phyloP scores from a whole-genome alignment of 2,113 vertebrate genomes.

The Chamaea fasciata region DNA sequence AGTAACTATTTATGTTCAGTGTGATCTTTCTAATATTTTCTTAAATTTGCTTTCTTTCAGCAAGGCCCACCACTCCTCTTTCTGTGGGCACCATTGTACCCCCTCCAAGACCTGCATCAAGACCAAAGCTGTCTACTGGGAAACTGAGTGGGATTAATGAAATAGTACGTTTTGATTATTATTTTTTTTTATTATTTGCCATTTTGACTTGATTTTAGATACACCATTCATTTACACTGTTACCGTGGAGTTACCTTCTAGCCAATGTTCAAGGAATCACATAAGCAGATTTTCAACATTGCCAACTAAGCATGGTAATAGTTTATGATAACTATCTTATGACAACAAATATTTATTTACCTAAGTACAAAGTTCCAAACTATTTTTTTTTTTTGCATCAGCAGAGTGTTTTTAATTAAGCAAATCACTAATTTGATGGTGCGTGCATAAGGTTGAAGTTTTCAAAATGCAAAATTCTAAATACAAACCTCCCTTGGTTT shows the following conservation, averaged over 20 bases:
- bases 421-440: not conserved
- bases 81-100: constrained; percentile 86
- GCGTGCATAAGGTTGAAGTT: not conserved
- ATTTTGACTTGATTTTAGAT: not conserved
- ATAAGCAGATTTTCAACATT: not conserved
- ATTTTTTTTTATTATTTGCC: not conserved
- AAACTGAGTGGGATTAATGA: constrained; percentile 96
- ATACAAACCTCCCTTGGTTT: not conserved
- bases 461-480: not conserved
- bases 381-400: not conserved
- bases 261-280: not conserved
- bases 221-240: not conserved
- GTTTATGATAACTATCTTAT: not conserved
- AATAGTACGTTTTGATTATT: constrained; percentile 80
- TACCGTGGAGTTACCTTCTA: not conserved
- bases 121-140: constrained; percentile 87
- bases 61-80: constrained; percentile 87
- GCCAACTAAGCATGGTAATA: not conserved
- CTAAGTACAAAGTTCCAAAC: not conserved
- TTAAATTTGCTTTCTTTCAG: constrained; percentile 73
- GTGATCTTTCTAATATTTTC: not conserved
- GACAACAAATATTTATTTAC: not conserved
- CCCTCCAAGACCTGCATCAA: constrained; percentile 91
- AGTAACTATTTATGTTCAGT: not conserved
- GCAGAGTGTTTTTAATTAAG: not conserved